Evolutionary conservation across 2,888 invertebrate genomes (phyloP), one percentile per base, ranked within the genome.

Genomic region (Drosophila tripunctata): DNA sequence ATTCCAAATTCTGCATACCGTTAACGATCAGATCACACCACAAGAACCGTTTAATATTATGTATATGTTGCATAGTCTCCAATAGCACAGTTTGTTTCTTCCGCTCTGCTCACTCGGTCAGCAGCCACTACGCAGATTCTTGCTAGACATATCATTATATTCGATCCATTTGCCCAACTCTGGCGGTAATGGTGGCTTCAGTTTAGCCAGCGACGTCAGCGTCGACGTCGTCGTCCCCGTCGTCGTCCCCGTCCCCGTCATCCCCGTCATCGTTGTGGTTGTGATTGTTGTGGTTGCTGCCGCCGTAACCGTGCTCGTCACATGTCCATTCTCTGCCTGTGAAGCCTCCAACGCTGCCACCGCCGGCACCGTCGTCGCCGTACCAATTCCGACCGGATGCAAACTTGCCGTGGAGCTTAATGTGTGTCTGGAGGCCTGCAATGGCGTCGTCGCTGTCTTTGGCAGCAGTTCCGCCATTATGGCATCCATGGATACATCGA

Each of bases 131-230:
- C 94, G 92, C 57, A 95, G 90, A 78, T 93, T 93, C 65, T 93
- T 93, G 83, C 95, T 95, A 1, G 95, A 95, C 63, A 95, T 93
- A 69, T 94, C 94, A 87, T 95, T 95, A 75, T 93, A 93, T 86
- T 95, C 94, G 40, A 95, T 93, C 94, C 95, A 95, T 82, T 93
- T 94, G 38, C 92, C 93, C 5, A 96, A 92, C 88, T 95, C 95
- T 36, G 92, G 91, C 12, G 94, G 93, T 76, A 94, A 90, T 84
- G 94, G 93, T 0, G 94, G 95, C 87, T 94, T 94, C 21, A 90
- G 57, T 55, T 91, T 91, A 0, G 44, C 14, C 24, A 15, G 10
- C n/a, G n/a, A 14, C 6, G 48, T 17, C 47, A 44, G 27, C 40
- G 70, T 10, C 10, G 30, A 3, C 12, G 61, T n/a, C 6, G 71